phyloP scores from a whole-genome alignment of 2,113 vertebrate species.

The Raja brachyura region DNA sequence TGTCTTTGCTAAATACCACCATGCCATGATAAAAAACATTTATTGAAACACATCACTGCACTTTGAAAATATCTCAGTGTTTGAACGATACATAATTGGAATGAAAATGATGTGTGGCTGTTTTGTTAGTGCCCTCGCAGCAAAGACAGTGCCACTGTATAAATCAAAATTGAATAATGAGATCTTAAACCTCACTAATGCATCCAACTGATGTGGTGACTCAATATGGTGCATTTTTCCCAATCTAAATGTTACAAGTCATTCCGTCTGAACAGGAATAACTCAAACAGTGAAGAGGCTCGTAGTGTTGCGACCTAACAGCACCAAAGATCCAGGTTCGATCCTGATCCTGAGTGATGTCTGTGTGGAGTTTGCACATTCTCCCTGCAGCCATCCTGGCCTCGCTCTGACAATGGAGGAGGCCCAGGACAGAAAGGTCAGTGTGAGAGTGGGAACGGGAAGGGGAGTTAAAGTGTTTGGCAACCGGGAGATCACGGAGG shows the following conservation, averaged over 20 bases:
- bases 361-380: too few relatives aligned
- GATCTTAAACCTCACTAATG: conserved; percentile 1
- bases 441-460: too few relatives aligned
- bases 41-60: conserved; percentile 16
- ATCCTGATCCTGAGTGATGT: too few relatives aligned
- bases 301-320: too few relatives aligned
- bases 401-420: too few relatives aligned
- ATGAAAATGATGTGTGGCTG: conserved; percentile 16
- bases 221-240: not conserved
- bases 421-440: too few relatives aligned
- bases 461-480: too few relatives aligned
- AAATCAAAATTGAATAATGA: conserved; percentile 12
- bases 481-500: too few relatives aligned
- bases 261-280: not conserved
- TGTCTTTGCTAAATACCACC: not conserved
- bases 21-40: not conserved
- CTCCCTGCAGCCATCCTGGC: too few relatives aligned
- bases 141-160: not conserved
- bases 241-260: not conserved
- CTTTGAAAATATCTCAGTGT: conserved; percentile 14
- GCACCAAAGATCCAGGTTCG: too few relatives aligned
- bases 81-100: not conserved
- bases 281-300: not conserved
- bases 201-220: not conserved
- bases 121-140: not conserved